These are phyloP conservation scores for Brachionus plicatilis DNA, from an alignment of 1,140 invertebrate genomes.

Conservation along the genomic window DNA sequence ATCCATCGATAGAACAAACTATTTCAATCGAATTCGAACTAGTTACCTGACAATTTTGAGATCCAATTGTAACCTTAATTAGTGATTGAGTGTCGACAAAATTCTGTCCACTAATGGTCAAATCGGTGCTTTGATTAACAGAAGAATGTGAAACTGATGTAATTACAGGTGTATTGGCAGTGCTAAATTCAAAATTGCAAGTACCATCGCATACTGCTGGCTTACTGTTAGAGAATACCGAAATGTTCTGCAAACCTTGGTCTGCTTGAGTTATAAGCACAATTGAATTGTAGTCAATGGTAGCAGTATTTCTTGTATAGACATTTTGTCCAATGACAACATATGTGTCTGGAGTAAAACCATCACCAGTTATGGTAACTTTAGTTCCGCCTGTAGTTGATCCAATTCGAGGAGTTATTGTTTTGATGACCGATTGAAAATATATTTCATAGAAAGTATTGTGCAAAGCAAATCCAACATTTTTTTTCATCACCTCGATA, in stretches of 20 bases:
- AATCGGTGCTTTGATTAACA: background rate
- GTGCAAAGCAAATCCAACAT: slow-evolving; percentile 28
- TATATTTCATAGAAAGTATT: background rate
- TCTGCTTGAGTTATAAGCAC: background rate
- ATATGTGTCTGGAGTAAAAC: slow-evolving; percentile 43
- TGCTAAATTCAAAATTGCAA: slow-evolving; percentile 1
- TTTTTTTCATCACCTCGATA: background rate
- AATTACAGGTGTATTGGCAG: background rate
- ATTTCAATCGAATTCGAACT: background rate
- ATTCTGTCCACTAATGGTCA: slow-evolving; percentile 3
- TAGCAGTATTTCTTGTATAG: slow-evolving; percentile 38
- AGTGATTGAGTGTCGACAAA: background rate
- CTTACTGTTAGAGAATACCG: background rate
- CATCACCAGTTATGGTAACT: slow-evolving; percentile 45
- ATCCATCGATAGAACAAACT: background rate
- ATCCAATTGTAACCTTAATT: slow-evolving; percentile 1
- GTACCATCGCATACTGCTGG: background rate
- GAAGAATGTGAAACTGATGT: background rate
- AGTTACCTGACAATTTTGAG: background rate
- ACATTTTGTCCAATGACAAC: slow-evolving; percentile 43
- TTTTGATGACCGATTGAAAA: background rate
- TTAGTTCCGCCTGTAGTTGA: slow-evolving; percentile 42
- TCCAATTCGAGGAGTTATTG: background rate
- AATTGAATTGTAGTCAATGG: slow-evolving; percentile 2
- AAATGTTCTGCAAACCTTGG: background rate